Evolutionary conservation across 2,113 vertebrate genomes (phyloP), one percentile per base, ranked within the genome.

Genomic region (Eretmochelys imbricata): DNA sequence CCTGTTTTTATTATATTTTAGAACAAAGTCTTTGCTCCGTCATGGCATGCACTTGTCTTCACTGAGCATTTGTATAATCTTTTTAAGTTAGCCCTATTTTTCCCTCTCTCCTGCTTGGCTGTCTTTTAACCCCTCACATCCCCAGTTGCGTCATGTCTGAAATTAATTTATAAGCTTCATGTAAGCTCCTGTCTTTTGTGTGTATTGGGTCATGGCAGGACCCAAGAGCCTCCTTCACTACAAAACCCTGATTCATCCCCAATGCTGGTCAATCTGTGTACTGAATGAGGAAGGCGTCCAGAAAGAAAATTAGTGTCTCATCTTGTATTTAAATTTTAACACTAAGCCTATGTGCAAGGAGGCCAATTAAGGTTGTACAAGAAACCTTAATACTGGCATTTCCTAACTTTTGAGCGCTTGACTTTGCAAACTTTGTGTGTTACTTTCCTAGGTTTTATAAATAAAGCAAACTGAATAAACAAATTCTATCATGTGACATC

Each of bases 401-500:
- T 22, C 1, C 2, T 59, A n/a, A 72, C 10, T 80, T 55, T 5
- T 16, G 25, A 1, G 8, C 2, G 49, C 54, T 27, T 87, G 38
- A n/a, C 12, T 42, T 54, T 78, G 69, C 42, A 72, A 6, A 10
- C 1, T 1, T 0, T 2, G 2, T 81, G 19, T 3, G 16, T 12
- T 3, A 8, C 72, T 76, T 29, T 65, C 31, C 78, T 16, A 1
- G 0, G 6, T 10, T 1, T 72, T 80, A 10, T 5, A 49, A 78
- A 79, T 90, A n/a, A 46, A 27, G 20, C 79, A 42, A 76, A 51
- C 4, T 0, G 27, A 51, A 5, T 50, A 81, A 81, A 83, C 25
- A 10, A 50, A 48, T 0, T 8, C 11, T 53, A 19, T 10, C 0
- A 13, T 8, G 0, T 1, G 31, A 24, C 6, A 0, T 29, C 1